Evolutionary conservation across 2,797 vertebrate species (phyloP).

Genomic region (Brachyalestes nurse): DNA sequence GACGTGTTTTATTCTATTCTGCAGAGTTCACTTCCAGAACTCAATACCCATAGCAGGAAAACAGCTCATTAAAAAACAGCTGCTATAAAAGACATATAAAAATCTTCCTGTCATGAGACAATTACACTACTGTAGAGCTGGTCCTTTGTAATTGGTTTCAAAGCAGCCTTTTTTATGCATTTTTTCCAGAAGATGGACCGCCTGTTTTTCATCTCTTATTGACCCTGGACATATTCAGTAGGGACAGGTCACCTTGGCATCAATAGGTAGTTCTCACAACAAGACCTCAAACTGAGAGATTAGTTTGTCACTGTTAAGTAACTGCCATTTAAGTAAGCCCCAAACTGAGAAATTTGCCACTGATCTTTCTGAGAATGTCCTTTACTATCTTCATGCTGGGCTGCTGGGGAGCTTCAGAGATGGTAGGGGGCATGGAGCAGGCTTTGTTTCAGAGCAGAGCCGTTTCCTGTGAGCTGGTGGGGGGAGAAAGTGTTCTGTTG

Average conservation of each 20-base stretch:
- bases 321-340: slow-evolving; percentile 63
- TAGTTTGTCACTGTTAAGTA: slow-evolving; percentile 78
- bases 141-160: background rate
- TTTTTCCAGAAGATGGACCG: background rate
- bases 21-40: background rate
- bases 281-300: slow-evolving; percentile 65
- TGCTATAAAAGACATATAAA: slow-evolving; percentile 5
- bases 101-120: background rate
- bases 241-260: slow-evolving; percentile 38
- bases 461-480: slow-evolving; percentile 85
- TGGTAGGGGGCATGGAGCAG: slow-evolving; percentile 69
- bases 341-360: slow-evolving; percentile 69
- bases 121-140: background rate
- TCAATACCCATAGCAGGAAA: background rate
- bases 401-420: slow-evolving; percentile 43
- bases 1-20: slow-evolving; percentile 53
- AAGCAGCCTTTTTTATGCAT: no score
- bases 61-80: background rate
- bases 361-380: slow-evolving; percentile 76
- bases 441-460: slow-evolving; percentile 81
- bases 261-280: slow-evolving; percentile 32
- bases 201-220: background rate
- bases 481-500: slow-evolving; percentile 75
- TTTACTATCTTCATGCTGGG: slow-evolving; percentile 47
- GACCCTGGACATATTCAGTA: slow-evolving; percentile 35